These are phyloP conservation scores for Synanthedon andrenaeformis DNA, from an alignment of 2,888 invertebrate species.

Conservation along the genomic window DNA sequence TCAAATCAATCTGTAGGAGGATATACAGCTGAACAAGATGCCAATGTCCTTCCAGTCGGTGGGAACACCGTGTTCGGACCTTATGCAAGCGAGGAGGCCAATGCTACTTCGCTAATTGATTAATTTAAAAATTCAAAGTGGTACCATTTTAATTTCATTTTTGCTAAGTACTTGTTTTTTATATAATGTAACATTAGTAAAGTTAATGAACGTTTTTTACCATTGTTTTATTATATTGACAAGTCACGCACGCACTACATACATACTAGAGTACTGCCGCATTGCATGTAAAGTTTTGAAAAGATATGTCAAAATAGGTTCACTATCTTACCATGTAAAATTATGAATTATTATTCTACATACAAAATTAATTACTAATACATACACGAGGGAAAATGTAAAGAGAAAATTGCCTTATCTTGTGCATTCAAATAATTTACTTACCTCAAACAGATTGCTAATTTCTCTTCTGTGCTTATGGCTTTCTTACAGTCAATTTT, in stretches of 20 bases:
- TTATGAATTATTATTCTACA: too few species aligned
- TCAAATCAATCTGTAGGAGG: slow-evolving; percentile 5
- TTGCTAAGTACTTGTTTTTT: slow-evolving; percentile 3
- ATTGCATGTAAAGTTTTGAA: slow-evolving; percentile 5
- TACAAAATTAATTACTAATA: slow-evolving; percentile 3
- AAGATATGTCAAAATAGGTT: slow-evolving; percentile 5
- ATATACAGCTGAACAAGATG: slow-evolving; percentile 2
- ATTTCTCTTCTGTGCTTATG: slow-evolving; percentile 3
- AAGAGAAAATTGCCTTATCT: slow-evolving; percentile 4
- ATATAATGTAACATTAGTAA: slow-evolving; percentile 4
- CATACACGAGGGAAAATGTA: slow-evolving; percentile 3
- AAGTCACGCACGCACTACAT: slow-evolving; percentile 5
- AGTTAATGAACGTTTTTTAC: slow-evolving; percentile 5
- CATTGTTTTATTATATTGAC: slow-evolving; percentile 5
- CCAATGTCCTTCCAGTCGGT: background rate
- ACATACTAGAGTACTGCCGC: slow-evolving; percentile 1
- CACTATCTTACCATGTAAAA: slow-evolving; percentile 1
- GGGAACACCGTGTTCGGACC: slow-evolving; percentile 3
- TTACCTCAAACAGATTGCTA: slow-evolving; percentile 7
- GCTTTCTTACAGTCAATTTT: slow-evolving; percentile 6
- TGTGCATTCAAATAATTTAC: slow-evolving; percentile 6
- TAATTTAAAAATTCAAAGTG: slow-evolving; percentile 3
- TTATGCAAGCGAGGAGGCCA: background rate
- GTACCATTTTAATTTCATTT: slow-evolving; percentile 3
- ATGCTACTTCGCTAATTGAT: slow-evolving; percentile 3